Conservation (phyloP, 2,888 invertebrate species). For the Teinopalpus imperialis region DNA sequence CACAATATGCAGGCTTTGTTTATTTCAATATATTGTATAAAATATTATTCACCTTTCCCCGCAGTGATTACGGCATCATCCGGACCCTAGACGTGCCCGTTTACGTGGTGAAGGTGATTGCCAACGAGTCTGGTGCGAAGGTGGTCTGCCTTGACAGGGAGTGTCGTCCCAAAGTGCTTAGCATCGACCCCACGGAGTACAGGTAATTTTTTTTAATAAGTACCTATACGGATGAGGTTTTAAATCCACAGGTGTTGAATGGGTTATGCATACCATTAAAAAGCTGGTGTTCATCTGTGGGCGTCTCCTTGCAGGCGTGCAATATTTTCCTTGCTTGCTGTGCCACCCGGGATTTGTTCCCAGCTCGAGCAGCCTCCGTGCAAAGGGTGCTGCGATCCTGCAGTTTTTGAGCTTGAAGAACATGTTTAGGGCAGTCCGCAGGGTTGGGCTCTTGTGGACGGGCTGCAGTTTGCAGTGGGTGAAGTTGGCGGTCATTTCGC, state of each 20-base stretch:
- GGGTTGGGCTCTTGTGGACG: slow-evolving; percentile 96
- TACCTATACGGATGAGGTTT: no score
- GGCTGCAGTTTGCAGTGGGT: slow-evolving; percentile 98
- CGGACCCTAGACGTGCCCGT: slow-evolving; percentile 98
- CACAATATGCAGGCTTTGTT: no score
- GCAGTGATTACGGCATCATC: slow-evolving; percentile 98
- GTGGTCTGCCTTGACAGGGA: slow-evolving; percentile 98
- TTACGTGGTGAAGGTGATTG: slow-evolving; percentile 96
- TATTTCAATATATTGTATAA: no score
- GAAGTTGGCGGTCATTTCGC: slow-evolving; percentile 99
- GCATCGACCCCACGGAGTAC: slow-evolving; percentile 98
- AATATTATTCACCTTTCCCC: not conserved
- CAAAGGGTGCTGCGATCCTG: slow-evolving; percentile 97
- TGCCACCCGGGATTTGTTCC: slow-evolving; percentile 96
- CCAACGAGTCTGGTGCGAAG: slow-evolving; percentile 83
- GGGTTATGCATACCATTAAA: slow-evolving; percentile 99
- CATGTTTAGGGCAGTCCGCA: slow-evolving; percentile 97
- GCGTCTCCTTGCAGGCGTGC: slow-evolving; percentile 96
- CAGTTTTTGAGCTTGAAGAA: slow-evolving; percentile 98
- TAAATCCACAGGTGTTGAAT: slow-evolving; percentile 97
- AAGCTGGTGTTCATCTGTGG: slow-evolving; percentile 93
- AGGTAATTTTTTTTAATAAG: slow-evolving; percentile 75
- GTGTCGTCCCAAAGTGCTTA: slow-evolving; percentile 93
- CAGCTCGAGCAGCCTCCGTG: slow-evolving; percentile 94
- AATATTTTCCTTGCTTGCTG: slow-evolving; percentile 96